phyloP scores from a whole-genome alignment of 2,888 invertebrate species.

The Drosophila percnosoma region DNA sequence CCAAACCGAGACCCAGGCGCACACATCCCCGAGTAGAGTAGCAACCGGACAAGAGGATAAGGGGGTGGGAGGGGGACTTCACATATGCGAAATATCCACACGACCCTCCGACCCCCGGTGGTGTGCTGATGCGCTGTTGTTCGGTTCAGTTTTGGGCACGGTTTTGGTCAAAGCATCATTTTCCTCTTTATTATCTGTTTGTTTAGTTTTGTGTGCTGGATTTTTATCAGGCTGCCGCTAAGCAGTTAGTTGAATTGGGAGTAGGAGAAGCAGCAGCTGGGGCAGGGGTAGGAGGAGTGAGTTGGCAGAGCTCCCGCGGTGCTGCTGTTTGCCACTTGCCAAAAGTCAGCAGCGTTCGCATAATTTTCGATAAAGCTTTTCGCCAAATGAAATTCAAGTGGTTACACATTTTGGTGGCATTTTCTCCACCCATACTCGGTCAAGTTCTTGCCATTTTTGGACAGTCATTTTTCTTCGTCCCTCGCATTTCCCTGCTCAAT shows the following conservation, averaged over 20 bases:
- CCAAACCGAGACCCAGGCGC: slow-evolving; percentile 20
- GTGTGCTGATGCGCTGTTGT: slow-evolving; percentile 12
- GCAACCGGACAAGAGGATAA: slow-evolving; percentile 53
- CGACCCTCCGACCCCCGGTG: neutral
- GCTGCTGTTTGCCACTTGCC: slow-evolving; percentile 63
- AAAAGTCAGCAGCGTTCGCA: slow-evolving; percentile 79
- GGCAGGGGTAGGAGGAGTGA: neutral
- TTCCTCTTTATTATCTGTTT: slow-evolving; percentile 80
- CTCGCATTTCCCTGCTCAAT: slow-evolving; percentile 13
- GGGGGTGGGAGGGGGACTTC: slow-evolving; percentile 39
- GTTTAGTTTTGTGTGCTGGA: slow-evolving; percentile 74
- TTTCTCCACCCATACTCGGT: slow-evolving; percentile 7
- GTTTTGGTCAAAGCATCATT: slow-evolving; percentile 65
- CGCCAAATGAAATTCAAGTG: slow-evolving; percentile 83
- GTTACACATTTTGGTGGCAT: slow-evolving; percentile 66
- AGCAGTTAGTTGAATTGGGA: slow-evolving; percentile 64
- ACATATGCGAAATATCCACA: slow-evolving; percentile 74
- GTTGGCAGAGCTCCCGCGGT: slow-evolving; percentile 48
- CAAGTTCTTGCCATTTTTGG: slow-evolving; percentile 44
- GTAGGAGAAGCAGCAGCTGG: neutral
- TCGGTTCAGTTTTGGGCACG: slow-evolving; percentile 20
- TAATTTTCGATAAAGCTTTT: slow-evolving; percentile 83
- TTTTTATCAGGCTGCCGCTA: slow-evolving; percentile 77
- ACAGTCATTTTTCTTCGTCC: slow-evolving; percentile 62
- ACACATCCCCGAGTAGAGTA: slow-evolving; percentile 30